These are phyloP conservation scores for Meghimatium bilineatum DNA, from an alignment of 2,888 invertebrate species.

Conservation along the genomic window DNA sequence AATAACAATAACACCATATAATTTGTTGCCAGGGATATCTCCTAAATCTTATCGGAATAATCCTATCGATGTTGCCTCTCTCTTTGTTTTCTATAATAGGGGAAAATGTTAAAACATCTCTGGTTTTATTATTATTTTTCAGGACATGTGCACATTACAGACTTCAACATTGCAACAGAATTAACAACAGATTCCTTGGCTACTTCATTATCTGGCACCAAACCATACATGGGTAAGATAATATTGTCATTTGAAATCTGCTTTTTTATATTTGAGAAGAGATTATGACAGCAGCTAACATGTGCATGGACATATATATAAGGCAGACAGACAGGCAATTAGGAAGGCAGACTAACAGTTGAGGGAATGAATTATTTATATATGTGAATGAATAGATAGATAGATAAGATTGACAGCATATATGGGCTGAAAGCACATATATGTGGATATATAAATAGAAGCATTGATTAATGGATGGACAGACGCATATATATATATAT, in stretches of 20 bases:
- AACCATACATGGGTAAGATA: conserved; percentile 86
- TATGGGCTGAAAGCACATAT: background rate
- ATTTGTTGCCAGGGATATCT: no score
- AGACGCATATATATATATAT: background rate
- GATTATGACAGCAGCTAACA: no score
- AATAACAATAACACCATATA: no score
- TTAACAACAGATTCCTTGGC: conserved; percentile 84
- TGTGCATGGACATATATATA: no score
- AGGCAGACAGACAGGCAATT: background rate
- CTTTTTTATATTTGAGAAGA: no score
- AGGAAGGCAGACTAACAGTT: background rate
- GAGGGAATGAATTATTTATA: background rate
- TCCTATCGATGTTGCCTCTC: no score
- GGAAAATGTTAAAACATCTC: background rate
- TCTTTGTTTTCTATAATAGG: no score
- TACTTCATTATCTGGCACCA: conserved; percentile 89
- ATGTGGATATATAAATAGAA: background rate
- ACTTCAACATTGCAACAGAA: conserved; percentile 90
- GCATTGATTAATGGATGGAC: background rate
- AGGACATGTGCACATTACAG: conserved; percentile 91
- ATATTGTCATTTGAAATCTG: background rate
- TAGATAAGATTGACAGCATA: background rate
- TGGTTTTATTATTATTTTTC: conserved; percentile 44
- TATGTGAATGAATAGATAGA: background rate
- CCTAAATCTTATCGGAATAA: no score